Evolutionary conservation across 2,797 vertebrate genomes (phyloP).

Genomic region (Pangasius macronema): DNA sequence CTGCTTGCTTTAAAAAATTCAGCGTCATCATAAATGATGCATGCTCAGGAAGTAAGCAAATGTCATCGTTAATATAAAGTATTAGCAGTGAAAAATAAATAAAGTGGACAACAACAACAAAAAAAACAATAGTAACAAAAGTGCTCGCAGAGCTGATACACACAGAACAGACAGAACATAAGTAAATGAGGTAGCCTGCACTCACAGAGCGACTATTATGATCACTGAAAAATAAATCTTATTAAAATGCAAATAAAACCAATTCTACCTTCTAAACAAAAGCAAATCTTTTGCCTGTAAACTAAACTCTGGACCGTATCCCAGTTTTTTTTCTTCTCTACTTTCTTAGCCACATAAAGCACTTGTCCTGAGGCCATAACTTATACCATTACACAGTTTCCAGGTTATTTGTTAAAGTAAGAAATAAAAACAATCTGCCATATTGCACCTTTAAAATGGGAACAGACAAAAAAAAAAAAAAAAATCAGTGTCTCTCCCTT

Average conservation of each 20-base stretch:
- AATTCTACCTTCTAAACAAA: not conserved
- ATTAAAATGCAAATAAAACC: not conserved
- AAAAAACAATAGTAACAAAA: not conserved
- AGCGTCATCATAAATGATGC: not conserved
- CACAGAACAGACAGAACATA: not conserved
- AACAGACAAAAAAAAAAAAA: conserved; percentile 9
- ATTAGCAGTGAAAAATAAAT: not conserved
- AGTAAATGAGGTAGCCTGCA: not conserved
- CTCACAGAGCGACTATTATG: not conserved
- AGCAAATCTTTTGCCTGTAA: not conserved
- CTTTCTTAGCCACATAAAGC: not conserved
- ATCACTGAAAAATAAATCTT: not conserved
- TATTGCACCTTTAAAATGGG: conserved; percentile 8
- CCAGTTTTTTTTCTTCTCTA: not conserved
- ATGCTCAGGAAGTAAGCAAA: no score
- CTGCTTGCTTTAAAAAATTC: not conserved
- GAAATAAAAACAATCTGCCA: not conserved
- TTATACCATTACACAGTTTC: not conserved
- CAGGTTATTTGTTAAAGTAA: not conserved
- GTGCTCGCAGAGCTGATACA: not conserved
- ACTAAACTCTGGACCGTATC: not conserved
- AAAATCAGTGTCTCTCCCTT: conserved; percentile 9
- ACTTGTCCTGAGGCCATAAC: not conserved
- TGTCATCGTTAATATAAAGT: not conserved
- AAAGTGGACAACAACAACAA: no score